Base-by-base conservation (phyloP, 1,140 invertebrate genomes). In the Magallana angulata region DNA sequence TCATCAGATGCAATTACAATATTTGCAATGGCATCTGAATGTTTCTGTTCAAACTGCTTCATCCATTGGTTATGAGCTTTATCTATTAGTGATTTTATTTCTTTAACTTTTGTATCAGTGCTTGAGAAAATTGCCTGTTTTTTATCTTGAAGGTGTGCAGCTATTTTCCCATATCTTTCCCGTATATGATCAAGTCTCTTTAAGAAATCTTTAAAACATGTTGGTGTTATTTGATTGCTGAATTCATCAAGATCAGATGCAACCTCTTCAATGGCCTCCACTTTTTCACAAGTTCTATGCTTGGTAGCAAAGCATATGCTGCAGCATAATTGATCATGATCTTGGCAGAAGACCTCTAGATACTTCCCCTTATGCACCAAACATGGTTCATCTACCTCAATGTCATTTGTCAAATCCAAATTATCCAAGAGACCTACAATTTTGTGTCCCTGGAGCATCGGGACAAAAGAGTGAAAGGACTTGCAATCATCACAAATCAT, bases 241-340 rank as follows among this genome's bases (percentile, higher is more conserved):
- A 30, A 12, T 58, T 82, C 14, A 57, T 18, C 81, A 36, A 57
- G 56, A 9, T n/a, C 57, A 14, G 5, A 36, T n/a, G 48, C 57
- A 18, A 82, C 81, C 7, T 82, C 81, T n/a, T 82, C 81, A n/a
- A 82, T n/a, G 6, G 81, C 14, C 1, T 57, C 14, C 6, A 82
- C 81, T 57, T 58, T 14, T 7, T n/a, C 1, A 82, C 81, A 82
- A 7, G 7, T 82, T 57, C 81, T 57, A 24, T 82, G 81, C 18
- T 82, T 9, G 36, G 48, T 82, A n/a, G 81, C 81, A 82, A 82
- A 82, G 16, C 81, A 82, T 7, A 82, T 58, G 81, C 81, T 82
- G 14, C 81, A 82, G 48, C 81, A 82, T 8, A 82, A 56, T 57
- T 57, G 12, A 12, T 58, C 9, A 8, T 82, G 81, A 14, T 82